These are phyloP conservation scores for Dysmachus trigonus DNA, from an alignment of 2,888 invertebrate genomes.

Conservation along the genomic window DNA sequence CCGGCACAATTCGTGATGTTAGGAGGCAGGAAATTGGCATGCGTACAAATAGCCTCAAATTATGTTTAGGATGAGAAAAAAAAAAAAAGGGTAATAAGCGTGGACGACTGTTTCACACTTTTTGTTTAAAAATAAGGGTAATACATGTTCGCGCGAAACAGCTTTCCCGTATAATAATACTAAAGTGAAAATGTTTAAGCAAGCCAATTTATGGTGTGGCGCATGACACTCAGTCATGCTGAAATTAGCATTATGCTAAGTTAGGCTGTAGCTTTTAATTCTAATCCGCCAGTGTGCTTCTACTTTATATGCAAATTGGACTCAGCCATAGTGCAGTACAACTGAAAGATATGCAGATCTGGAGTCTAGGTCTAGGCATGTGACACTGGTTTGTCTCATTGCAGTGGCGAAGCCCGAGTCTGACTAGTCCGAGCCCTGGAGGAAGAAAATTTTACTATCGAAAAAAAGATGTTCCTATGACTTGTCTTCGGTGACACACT, in stretches of 20 bases:
- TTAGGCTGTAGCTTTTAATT: neutral
- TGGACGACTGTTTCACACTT: neutral
- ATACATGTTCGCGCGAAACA: neutral
- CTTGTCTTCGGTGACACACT: constrained; percentile 15
- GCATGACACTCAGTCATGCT: neutral
- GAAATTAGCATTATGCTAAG: neutral
- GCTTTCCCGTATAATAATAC: neutral
- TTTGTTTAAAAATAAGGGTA: neutral
- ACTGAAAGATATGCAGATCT: neutral
- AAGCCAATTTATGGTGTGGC: neutral
- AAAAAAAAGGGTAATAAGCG: neutral
- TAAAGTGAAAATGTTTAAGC: neutral
- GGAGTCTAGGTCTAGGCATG: neutral
- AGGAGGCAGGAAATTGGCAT: neutral
- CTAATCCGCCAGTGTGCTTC: neutral
- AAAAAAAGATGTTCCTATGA: neutral
- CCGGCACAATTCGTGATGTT: neutral
- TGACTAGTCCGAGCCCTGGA: neutral
- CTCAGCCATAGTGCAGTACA: neutral
- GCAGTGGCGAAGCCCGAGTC: neutral
- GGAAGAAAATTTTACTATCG: constrained; percentile 5
- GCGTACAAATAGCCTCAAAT: neutral
- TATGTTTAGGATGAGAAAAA: neutral
- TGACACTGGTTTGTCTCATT: neutral
- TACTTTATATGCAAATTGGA: constrained; percentile 9